Conservation (phyloP, 2,888 invertebrate genomes). For the Lithophane socia region DNA sequence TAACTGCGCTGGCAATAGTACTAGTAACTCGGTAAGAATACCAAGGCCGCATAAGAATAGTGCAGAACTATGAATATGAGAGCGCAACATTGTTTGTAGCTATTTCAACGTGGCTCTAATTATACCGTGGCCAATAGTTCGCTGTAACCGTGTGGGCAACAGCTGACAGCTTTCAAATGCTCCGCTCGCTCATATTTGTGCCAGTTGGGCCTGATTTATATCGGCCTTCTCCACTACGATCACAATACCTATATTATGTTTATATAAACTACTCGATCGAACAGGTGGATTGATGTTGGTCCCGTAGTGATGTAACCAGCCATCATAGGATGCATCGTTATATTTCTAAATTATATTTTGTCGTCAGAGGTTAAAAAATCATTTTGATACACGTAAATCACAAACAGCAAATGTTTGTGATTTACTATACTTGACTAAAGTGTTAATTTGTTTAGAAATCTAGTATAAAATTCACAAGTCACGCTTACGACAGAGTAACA, state of each 20-base stretch:
- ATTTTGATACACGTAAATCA: constrained; percentile 4
- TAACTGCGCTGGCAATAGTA: constrained; percentile 65
- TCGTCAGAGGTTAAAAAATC: not conserved
- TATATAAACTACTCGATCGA: constrained; percentile 38
- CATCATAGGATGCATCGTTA: too few species aligned
- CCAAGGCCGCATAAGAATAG: constrained; percentile 85
- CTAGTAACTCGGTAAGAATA: constrained; percentile 76
- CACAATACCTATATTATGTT: constrained; percentile 27
- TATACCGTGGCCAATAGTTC: constrained; percentile 76
- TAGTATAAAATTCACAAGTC: constrained; percentile 29
- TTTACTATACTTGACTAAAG: constrained; percentile 6
- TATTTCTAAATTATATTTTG: constrained; percentile 18
- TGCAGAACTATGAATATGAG: constrained; percentile 77
- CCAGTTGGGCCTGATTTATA: constrained; percentile 60
- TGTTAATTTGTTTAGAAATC: constrained; percentile 34
- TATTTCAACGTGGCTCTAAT: constrained; percentile 79
- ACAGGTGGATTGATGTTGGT: constrained; percentile 51
- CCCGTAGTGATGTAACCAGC: constrained; percentile 46
- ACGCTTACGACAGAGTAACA: constrained; percentile 34
- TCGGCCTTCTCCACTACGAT: constrained; percentile 58
- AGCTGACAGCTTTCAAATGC: constrained; percentile 76
- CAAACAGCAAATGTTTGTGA: too few species aligned
- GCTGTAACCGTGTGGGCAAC: constrained; percentile 70
- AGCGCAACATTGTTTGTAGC: constrained; percentile 79
- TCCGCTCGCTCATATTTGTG: constrained; percentile 67